These are phyloP conservation scores for Triops longicaudatus DNA, from an alignment of 1,140 invertebrate species.

Conservation along the genomic window DNA sequence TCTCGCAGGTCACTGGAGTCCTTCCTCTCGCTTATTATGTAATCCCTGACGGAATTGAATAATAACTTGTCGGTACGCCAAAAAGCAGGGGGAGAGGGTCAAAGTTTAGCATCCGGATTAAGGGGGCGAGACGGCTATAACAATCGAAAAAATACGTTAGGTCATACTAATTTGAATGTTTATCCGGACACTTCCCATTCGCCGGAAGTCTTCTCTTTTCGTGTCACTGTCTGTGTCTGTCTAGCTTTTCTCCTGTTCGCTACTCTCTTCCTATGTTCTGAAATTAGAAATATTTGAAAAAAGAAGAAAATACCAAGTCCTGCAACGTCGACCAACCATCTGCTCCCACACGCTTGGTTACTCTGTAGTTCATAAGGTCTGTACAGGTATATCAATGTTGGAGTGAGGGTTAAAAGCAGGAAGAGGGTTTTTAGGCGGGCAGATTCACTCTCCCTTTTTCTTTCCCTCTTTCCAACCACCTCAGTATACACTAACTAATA, in stretches of 20 bases:
- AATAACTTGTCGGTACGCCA: neutral
- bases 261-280: neutral
- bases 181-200: neutral
- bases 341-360: neutral
- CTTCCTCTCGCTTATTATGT: neutral
- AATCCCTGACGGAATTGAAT: neutral
- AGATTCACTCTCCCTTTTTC: neutral
- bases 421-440: neutral
- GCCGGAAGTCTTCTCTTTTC: neutral
- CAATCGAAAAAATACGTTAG: neutral
- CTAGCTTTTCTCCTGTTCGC: neutral
- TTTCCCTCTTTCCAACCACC: neutral
- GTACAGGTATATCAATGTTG: neutral
- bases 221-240: neutral
- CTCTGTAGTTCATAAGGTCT: constrained; percentile 7
- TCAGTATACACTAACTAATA: neutral
- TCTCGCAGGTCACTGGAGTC: too few species aligned
- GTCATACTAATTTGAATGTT: neutral
- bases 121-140: neutral
- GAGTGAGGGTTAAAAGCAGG: neutral
- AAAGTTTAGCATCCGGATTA: constrained; percentile 8
- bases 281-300: too few species aligned
- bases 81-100: neutral
- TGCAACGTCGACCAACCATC: neutral
- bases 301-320: too few species aligned